A percentile compares a stretch with the other conserved stretches of the same genome.
phyloP scores from a whole-genome alignment of 92 coral and sea anemone species.

The Epizoanthus fatuus region DNA sequence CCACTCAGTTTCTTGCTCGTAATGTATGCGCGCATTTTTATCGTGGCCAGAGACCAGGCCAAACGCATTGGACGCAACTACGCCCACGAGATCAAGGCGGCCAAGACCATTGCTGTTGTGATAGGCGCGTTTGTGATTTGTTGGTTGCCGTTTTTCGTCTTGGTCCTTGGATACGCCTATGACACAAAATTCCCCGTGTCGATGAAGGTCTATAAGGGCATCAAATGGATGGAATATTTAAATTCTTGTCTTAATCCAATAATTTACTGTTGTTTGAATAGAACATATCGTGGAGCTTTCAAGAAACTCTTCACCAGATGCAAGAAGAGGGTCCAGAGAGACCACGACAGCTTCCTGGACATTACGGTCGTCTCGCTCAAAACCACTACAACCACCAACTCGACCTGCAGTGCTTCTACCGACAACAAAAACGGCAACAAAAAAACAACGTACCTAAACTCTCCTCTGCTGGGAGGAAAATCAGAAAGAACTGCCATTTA shows the following conservation, averaged over 20 bases:
- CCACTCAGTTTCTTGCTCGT: conserved; percentile 84
- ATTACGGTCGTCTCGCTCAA: conserved; percentile 16
- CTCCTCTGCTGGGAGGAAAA: conserved; percentile 1
- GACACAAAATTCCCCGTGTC: conserved; percentile 33
- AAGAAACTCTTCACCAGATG: conserved; percentile 80
- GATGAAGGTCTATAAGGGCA: conserved; percentile 61
- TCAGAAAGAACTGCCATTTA: conserved; percentile 12
- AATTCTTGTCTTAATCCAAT: conserved; percentile 95
- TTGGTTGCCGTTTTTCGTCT: conserved; percentile 88
- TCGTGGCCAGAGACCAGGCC: conserved; percentile 93
- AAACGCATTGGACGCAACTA: conserved; percentile 84
- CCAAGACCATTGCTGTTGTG: conserved; percentile 97
- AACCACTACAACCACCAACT: conserved; percentile 1
- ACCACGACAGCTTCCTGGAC: conserved; percentile 1
- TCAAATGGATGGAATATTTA: conserved; percentile 89
- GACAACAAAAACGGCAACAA: not conserved
- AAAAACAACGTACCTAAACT: conserved; percentile 1
- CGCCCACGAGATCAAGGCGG: conserved; percentile 95
- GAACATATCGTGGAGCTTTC: conserved; percentile 91
- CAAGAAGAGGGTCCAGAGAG: conserved; percentile 27
- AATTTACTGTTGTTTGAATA: conserved; percentile 90
- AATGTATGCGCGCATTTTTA: conserved; percentile 92
- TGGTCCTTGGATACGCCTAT: conserved; percentile 76
- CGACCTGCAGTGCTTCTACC: not conserved
- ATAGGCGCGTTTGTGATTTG: conserved; percentile 91